These are phyloP conservation scores for Puntigrus tetrazona DNA, from an alignment of 2,113 vertebrate species.

Conservation along the genomic window DNA sequence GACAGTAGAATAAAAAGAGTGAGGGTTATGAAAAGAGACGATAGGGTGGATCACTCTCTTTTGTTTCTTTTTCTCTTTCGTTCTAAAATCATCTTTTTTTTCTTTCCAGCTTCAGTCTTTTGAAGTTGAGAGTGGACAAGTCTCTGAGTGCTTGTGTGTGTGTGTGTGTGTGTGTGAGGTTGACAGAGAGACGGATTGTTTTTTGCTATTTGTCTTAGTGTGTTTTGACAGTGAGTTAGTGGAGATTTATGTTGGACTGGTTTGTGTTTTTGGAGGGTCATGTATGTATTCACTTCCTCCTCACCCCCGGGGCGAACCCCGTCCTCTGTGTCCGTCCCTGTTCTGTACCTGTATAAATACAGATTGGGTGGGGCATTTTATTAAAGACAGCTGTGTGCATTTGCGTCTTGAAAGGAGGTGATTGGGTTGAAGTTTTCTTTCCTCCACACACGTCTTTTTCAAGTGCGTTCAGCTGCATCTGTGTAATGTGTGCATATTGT, in stretches of 20 bases:
- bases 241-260: constrained; percentile 77
- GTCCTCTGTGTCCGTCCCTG: constrained; percentile 51
- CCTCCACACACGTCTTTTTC: constrained; percentile 49
- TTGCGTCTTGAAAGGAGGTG: constrained; percentile 29
- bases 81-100: constrained; percentile 14
- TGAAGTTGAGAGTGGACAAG: constrained; percentile 62
- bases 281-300: constrained; percentile 36
- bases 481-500: neutral
- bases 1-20: neutral
- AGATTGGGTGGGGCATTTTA: constrained; percentile 67
- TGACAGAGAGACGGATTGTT: constrained; percentile 33
- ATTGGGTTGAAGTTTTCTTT: constrained; percentile 10
- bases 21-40: constrained; percentile 46
- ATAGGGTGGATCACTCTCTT: constrained; percentile 33
- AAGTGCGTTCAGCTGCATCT: constrained; percentile 61
- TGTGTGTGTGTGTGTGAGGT: constrained; percentile 63
- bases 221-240: constrained; percentile 69
- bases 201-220: constrained; percentile 42
- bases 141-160: constrained; percentile 26
- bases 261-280: constrained; percentile 49
- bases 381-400: constrained; percentile 77
- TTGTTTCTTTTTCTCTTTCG: constrained; percentile 32
- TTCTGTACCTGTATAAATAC: constrained; percentile 78
- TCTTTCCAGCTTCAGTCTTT: constrained; percentile 50
- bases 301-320: constrained; percentile 55